Base-by-base conservation (phyloP, 2,888 invertebrate genomes). In the Andricus curvator region DNA sequence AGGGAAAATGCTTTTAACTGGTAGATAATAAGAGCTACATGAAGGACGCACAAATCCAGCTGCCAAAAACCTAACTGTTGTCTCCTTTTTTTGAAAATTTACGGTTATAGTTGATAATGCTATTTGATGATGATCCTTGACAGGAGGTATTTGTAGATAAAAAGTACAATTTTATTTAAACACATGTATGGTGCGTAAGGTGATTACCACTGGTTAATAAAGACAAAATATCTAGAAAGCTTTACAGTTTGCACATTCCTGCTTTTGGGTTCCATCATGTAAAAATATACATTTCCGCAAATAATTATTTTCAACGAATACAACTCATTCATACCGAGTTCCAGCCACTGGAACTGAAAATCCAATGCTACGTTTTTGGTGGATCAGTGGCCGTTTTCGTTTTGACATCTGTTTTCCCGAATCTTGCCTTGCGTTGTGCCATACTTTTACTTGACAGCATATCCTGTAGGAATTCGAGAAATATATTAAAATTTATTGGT, bases 101-200 rank as follows among this genome's bases (percentile, higher is more conserved):
- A 62, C 62, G 25, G 70, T 5, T 51, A 33, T 33, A 74, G 29
- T 74, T 74, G 33, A n/a, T 74, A 74, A 17, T 51, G 11, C 56
- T 33, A 74, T 74, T 37, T 37, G 37, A 51, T 37, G 37, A 51
- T 25, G 22, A 62, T 25, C 62, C n/a, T 56, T 25, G 9, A 62
- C 81, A 85, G 78, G 82, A 83, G 78, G 25, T 37, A 37, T 37
- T 37, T 62, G 62, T 62, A 62, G 86, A 88, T 88, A 88, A 85
- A 88, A 88, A 88, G 87, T 88, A 86, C 86, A 88, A 88, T 85
- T 85, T 84, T 87, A 88, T 87, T 89, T 84, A 89, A 89, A 85
- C 78, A 25, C 78, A 86, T 87, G 82, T 85, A 84, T 79, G 83
- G 80, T 86, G 81, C 85, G 83, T 88, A 85, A 62, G 25, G 62